Evolutionary conservation across 2,888 invertebrate genomes (phyloP).

Genomic region (Entomobrya proxima): DNA sequence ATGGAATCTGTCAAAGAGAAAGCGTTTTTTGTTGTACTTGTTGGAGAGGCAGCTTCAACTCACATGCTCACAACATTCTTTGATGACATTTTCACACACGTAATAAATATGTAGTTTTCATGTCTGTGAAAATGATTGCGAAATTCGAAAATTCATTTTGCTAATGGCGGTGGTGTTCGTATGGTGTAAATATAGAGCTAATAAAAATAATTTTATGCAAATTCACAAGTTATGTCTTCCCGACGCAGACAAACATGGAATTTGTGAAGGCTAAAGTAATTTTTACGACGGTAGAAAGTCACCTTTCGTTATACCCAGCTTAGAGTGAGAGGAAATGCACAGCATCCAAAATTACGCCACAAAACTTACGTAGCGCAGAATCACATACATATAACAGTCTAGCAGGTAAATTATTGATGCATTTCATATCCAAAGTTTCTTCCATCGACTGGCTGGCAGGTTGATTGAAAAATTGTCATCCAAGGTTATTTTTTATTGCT

Average conservation of each 20-base stretch:
- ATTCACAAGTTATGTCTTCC: slow-evolving; percentile 53
- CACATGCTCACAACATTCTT: not conserved
- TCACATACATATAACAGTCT: not conserved
- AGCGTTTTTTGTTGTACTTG: slow-evolving; percentile 26
- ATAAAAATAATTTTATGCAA: slow-evolving; percentile 59
- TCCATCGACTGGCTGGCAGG: slow-evolving; percentile 1
- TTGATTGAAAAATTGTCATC: slow-evolving; percentile 60
- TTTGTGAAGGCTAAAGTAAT: slow-evolving; percentile 54
- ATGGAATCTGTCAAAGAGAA: slow-evolving; percentile 32
- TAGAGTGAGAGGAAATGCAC: not conserved
- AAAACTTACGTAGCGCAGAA: slow-evolving; percentile 9
- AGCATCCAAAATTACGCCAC: not conserved
- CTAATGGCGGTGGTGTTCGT: not conserved
- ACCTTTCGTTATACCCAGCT: slow-evolving; percentile 17
- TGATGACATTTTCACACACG: slow-evolving; percentile 38
- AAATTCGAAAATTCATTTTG: slow-evolving; percentile 37
- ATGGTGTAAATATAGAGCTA: slow-evolving; percentile 35
- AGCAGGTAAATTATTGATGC: slow-evolving; percentile 21
- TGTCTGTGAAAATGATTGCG: slow-evolving; percentile 26
- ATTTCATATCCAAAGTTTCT: not conserved
- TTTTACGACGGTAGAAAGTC: slow-evolving; percentile 55
- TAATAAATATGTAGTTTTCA: slow-evolving; percentile 27
- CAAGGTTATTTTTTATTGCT: slow-evolving; percentile 46
- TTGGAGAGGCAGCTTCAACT: not conserved
- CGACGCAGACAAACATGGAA: slow-evolving; percentile 23